These are phyloP conservation scores for Tychaedon coryphoeus DNA, from an alignment of 2,113 vertebrate genomes.

Conservation along the genomic window DNA sequence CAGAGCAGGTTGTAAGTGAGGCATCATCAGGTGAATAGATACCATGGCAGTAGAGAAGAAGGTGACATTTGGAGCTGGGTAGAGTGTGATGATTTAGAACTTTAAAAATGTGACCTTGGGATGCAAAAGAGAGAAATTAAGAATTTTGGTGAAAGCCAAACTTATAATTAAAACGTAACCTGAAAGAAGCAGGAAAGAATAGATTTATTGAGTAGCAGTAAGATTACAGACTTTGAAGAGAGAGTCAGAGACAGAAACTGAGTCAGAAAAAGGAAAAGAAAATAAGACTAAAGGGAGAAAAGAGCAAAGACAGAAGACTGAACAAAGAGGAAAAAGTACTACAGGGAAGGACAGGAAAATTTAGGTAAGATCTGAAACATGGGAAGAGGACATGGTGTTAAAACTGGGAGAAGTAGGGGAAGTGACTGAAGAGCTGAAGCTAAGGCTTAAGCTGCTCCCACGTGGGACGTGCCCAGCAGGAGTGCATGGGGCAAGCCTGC, in stretches of 20 bases:
- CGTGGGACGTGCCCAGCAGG: rapidly evolving
- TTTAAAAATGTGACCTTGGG: neutral
- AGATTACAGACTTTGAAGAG: neutral
- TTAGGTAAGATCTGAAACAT: neutral
- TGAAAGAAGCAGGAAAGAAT: neutral
- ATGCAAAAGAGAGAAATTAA: neutral
- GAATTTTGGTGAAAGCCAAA: neutral
- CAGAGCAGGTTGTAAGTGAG: neutral
- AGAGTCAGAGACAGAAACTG: neutral
- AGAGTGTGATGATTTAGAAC: neutral
- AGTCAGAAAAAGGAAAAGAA: neutral
- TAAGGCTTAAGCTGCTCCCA: neutral
- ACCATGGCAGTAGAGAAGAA: neutral
- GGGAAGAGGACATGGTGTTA: neutral
- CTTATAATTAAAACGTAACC: neutral
- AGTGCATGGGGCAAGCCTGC: neutral
- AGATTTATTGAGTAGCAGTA: neutral
- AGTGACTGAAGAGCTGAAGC: neutral
- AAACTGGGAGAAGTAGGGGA: neutral
- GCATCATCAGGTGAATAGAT: neutral
- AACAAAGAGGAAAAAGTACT: neutral
- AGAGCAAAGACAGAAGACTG: neutral
- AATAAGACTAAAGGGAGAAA: neutral
- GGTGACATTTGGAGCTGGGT: neutral
- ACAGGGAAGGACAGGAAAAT: neutral